These are phyloP conservation scores for Phrynosoma blainvillii DNA, from an alignment of 2,113 vertebrate species.

Conservation along the genomic window DNA sequence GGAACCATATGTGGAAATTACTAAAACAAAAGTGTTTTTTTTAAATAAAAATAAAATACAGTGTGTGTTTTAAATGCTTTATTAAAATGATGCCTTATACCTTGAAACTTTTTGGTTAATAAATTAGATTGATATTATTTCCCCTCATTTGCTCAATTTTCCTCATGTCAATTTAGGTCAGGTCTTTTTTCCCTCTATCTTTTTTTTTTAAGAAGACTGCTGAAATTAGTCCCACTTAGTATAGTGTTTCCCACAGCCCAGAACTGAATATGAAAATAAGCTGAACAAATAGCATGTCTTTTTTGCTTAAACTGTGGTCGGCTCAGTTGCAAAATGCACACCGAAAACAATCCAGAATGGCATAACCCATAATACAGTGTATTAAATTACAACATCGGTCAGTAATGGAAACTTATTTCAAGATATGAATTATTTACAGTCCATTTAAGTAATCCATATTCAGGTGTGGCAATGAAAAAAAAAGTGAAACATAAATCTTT, in stretches of 20 bases:
- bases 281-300: conserved; percentile 79
- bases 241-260: conserved; percentile 69
- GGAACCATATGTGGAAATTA: conserved; percentile 73
- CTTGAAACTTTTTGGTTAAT: conserved; percentile 71
- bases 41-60: neutral
- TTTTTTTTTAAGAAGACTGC: conserved; percentile 47
- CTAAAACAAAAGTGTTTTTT: conserved; percentile 68
- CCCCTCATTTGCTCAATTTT: conserved; percentile 66
- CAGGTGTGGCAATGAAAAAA: conserved; percentile 94
- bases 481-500: conserved; percentile 89
- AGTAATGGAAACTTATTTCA: conserved; percentile 96
- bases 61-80: conserved; percentile 28
- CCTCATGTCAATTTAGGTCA: conserved; percentile 77
- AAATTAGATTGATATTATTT: conserved; percentile 69
- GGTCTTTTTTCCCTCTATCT: conserved; percentile 60
- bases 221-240: conserved; percentile 55
- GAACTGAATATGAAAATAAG: conserved; percentile 73
- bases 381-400: conserved; percentile 94
- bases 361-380: conserved; percentile 91
- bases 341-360: conserved; percentile 88
- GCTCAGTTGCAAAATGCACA: conserved; percentile 77
- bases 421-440: conserved; percentile 99
- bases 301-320: conserved; percentile 85
- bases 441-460: conserved; percentile 99
- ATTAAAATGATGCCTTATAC: conserved; percentile 67